Evolutionary conservation across 2,113 vertebrate genomes (phyloP).

Genomic region (Thunnus maccoyii): DNA sequence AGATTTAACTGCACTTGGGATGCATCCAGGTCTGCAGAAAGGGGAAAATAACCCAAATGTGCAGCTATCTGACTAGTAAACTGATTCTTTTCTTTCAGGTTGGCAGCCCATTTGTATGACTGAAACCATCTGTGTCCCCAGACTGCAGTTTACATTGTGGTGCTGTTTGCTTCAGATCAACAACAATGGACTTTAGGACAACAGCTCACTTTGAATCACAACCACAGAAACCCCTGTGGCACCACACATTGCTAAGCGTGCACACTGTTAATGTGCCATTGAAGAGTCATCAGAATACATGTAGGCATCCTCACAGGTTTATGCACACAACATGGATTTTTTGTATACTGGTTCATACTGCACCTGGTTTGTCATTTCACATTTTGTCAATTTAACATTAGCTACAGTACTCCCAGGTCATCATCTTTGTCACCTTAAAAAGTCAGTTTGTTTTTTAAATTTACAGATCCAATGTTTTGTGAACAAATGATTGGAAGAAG

Average conservation of each 20-base stretch:
- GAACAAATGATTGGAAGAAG: constrained; percentile 43
- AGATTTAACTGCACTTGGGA: background rate
- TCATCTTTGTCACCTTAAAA: background rate
- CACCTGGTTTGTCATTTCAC: background rate
- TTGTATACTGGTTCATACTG: background rate
- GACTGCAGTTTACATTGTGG: background rate
- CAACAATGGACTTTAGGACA: background rate
- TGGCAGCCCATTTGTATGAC: constrained; percentile 63
- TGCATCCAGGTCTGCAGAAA: background rate
- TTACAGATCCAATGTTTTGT: background rate
- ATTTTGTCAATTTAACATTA: background rate
- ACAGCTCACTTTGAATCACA: background rate
- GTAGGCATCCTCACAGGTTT: background rate
- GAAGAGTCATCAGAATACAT: constrained; percentile 9
- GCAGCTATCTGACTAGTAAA: background rate
- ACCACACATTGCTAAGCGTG: background rate
- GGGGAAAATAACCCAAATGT: background rate
- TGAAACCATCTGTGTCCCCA: background rate
- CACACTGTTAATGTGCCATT: background rate
- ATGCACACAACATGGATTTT: background rate
- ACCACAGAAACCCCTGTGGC: background rate
- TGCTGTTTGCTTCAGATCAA: constrained; percentile 7
- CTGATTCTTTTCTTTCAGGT: constrained; percentile 63
- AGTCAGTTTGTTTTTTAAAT: constrained; percentile 5
- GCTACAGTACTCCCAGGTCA: background rate